Evolutionary conservation across 2,797 vertebrate genomes (phyloP).

Genomic region (Coccyzus lansbergi): DNA sequence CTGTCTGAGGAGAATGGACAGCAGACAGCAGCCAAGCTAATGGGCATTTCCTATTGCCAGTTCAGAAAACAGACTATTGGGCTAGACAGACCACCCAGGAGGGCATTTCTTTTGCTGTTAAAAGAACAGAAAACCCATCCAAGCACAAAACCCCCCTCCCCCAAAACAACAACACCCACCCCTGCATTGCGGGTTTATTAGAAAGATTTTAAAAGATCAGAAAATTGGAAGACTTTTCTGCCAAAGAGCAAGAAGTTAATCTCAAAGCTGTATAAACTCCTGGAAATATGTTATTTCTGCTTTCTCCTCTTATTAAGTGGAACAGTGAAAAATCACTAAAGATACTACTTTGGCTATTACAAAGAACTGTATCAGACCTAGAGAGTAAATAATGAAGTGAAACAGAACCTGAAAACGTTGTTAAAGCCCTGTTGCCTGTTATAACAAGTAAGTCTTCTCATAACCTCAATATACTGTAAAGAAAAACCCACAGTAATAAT

Average conservation of each 20-base stretch:
- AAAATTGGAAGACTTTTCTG: background rate
- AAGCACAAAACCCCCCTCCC: rapidly evolving
- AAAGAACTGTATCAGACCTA: background rate
- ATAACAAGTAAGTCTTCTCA: background rate
- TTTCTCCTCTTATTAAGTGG: background rate
- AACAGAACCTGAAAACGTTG: background rate
- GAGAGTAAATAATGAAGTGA: background rate
- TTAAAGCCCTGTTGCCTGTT: background rate
- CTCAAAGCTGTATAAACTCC: background rate
- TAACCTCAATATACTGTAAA: background rate
- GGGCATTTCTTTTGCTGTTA: background rate
- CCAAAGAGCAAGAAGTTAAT: background rate
- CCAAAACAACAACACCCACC: background rate
- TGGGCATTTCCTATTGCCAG: background rate
- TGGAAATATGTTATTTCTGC: background rate
- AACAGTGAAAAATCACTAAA: background rate
- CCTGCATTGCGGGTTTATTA: background rate
- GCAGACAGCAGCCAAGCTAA: background rate
- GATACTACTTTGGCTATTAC: background rate
- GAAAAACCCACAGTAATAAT: background rate
- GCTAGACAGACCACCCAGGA: background rate
- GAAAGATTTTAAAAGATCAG: background rate
- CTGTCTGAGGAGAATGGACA: background rate
- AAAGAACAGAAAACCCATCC: background rate
- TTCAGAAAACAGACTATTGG: background rate